A percentile compares a stretch with the other conserved stretches of the same genome.
Conservation (phyloP, 2,113 vertebrate genomes). For the Caranx melampygus region DNA sequence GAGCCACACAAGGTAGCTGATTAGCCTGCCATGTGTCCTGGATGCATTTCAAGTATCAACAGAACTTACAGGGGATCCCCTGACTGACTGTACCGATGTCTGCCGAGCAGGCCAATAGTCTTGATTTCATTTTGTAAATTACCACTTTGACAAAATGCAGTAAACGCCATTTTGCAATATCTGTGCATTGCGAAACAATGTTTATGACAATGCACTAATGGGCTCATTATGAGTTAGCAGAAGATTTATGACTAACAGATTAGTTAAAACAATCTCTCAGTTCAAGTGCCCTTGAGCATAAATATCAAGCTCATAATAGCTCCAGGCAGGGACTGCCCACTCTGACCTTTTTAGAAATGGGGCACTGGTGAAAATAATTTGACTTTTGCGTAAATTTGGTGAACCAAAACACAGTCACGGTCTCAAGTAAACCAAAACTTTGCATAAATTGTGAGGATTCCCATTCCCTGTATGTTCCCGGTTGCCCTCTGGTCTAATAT, state of each 20-base stretch:
- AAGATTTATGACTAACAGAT: not conserved
- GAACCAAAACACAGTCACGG: not conserved
- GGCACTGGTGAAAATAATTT: not conserved
- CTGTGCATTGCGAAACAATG: not conserved
- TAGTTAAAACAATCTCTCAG: constrained; percentile 10
- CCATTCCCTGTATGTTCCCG: constrained; percentile 1
- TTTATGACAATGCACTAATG: not conserved
- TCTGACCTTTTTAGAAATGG: not conserved
- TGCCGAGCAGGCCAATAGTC: not conserved
- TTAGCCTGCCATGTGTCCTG: constrained; percentile 47
- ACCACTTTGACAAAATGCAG: not conserved
- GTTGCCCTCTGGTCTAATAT: constrained; percentile 61
- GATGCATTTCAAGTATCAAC: constrained; percentile 35
- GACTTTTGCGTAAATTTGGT: not conserved
- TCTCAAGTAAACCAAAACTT: constrained; percentile 1
- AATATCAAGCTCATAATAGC: not conserved
- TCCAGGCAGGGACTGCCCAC: not conserved
- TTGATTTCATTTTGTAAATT: not conserved
- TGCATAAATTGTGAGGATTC: not conserved
- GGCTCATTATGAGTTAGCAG: constrained; percentile 5
- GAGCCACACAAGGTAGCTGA: constrained; percentile 29
- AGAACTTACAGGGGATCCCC: constrained; percentile 1
- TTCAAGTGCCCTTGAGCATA: constrained; percentile 24
- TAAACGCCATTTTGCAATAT: not conserved
- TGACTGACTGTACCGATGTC: not conserved